phyloP scores from a whole-genome alignment of 2,113 vertebrate species.

The Arizona elegans region DNA sequence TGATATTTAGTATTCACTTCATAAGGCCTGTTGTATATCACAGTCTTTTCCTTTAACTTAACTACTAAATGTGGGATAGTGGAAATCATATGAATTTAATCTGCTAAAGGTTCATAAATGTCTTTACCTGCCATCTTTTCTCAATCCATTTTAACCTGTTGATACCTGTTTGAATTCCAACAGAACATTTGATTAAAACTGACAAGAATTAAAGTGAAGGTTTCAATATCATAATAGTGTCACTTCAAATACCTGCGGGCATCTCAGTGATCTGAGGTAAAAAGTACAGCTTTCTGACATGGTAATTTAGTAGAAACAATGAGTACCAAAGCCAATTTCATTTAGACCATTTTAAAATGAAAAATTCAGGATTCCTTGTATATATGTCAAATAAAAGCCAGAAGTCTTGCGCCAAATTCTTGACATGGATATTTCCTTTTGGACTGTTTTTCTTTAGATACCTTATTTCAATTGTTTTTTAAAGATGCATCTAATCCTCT shows the following conservation, averaged over 20 bases:
- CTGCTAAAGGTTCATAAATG: neutral
- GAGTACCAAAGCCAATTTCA: neutral
- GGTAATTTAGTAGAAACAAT: neutral
- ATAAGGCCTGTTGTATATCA: neutral
- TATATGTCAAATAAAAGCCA: conserved; percentile 6
- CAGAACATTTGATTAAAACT: neutral
- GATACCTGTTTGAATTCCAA: neutral
- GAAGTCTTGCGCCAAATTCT: neutral
- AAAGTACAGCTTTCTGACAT: neutral
- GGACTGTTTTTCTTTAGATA: neutral
- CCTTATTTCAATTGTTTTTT: neutral
- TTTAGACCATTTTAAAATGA: neutral
- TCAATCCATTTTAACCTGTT: neutral
- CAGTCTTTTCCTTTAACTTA: neutral
- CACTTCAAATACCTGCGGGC: neutral
- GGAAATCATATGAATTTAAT: neutral
- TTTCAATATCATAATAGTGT: neutral
- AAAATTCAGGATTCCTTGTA: neutral
- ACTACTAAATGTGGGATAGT: neutral
- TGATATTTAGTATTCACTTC: neutral
- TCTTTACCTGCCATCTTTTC: neutral
- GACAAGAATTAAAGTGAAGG: neutral
- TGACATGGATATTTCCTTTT: neutral
- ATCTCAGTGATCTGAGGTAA: neutral
- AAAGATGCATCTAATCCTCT: neutral